Evolutionary conservation across 2,888 invertebrate genomes (phyloP).

Genomic region (Cephonodes hylas): DNA sequence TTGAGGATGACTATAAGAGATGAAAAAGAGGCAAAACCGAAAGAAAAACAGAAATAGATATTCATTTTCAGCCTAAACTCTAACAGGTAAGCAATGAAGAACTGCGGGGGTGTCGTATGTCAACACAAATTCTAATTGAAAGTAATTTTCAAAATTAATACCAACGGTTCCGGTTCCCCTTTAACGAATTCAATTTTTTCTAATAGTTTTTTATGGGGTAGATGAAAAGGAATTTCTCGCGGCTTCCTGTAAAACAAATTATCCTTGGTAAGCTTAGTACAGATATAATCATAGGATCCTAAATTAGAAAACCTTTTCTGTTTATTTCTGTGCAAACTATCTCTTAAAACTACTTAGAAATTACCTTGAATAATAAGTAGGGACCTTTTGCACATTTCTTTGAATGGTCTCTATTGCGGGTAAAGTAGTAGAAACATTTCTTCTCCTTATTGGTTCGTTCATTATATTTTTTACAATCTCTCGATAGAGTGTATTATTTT

Average conservation of each 20-base stretch:
- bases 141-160: constrained; percentile 40
- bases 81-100: no score
- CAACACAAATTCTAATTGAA: no score
- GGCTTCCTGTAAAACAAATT: constrained; percentile 48
- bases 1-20: no score
- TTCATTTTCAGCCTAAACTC: no score
- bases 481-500: no score
- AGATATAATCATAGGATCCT: no score
- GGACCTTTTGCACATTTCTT: constrained; percentile 59
- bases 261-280: neutral
- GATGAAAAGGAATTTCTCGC: constrained; percentile 77
- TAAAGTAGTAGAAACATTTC: constrained; percentile 37
- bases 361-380: constrained; percentile 54
- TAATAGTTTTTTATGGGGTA: constrained; percentile 82
- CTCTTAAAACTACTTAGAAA: neutral
- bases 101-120: no score
- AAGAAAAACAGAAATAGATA: no score
- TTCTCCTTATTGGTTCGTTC: constrained; percentile 31
- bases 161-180: constrained; percentile 81
- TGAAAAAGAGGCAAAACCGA: no score
- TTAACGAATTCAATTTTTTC: constrained; percentile 82
- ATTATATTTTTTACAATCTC: constrained; percentile 23
- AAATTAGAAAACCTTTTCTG: no score
- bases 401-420: constrained; percentile 69
- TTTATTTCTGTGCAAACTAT: no score